Evolutionary conservation across 1,140 invertebrate genomes (phyloP).

Genomic region (Zophobas morio): DNA sequence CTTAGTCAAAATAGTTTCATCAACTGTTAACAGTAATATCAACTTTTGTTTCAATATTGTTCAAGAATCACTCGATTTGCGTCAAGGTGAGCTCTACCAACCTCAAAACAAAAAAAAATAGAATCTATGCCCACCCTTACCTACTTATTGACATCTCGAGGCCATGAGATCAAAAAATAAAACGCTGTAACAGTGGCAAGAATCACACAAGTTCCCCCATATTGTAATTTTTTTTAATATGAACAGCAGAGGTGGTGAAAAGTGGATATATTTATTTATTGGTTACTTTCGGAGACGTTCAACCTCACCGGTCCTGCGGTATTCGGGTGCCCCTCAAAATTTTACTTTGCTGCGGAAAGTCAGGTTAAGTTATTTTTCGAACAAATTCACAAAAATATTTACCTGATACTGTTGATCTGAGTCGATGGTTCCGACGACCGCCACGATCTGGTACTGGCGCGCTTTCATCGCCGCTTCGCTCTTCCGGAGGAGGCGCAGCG

Average conservation of each 20-base stretch:
- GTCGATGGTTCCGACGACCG: slow-evolving; percentile 81
- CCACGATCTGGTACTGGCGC: slow-evolving; percentile 89
- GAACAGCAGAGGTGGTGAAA: slow-evolving; percentile 61
- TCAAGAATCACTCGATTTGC: slow-evolving; percentile 30
- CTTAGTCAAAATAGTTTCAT: slow-evolving; percentile 35
- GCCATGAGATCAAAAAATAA: slow-evolving; percentile 32
- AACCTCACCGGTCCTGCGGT: slow-evolving; percentile 76
- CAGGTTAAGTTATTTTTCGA: too few relatives aligned
- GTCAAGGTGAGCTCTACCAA: not conserved
- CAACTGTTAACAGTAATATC: slow-evolving; percentile 20
- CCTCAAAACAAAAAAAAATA: slow-evolving; percentile 7
- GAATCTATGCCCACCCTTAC: slow-evolving; percentile 19
- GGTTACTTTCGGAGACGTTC: not conserved
- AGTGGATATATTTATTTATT: slow-evolving; percentile 47
- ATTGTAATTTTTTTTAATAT: slow-evolving; percentile 34
- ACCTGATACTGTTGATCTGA: slow-evolving; percentile 84
- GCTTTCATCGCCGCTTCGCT: slow-evolving; percentile 83
- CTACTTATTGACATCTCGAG: slow-evolving; percentile 36
- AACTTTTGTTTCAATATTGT: slow-evolving; percentile 27
- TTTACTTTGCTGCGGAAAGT: slow-evolving; percentile 78
- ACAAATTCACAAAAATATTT: slow-evolving; percentile 45
- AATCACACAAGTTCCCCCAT: slow-evolving; percentile 19
- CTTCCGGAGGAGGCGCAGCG: slow-evolving; percentile 82
- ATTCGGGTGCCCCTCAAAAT: slow-evolving; percentile 78
- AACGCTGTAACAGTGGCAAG: not conserved